Evolutionary conservation across 1,140 invertebrate genomes (phyloP).

Genomic region (Drosophila bipectinata): DNA sequence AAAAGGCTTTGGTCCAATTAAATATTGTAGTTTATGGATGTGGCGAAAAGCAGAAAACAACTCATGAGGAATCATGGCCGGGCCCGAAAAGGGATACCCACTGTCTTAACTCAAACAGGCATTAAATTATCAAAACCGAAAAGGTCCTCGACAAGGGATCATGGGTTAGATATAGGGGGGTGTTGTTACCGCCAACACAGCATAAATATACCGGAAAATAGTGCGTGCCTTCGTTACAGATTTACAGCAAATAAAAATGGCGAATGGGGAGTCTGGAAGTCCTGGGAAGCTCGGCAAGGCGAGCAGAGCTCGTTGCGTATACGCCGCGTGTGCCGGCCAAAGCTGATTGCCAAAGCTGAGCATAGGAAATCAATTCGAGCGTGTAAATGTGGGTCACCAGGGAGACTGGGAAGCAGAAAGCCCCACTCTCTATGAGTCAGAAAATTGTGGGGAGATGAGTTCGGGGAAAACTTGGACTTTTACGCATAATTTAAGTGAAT

Average conservation of each 20-base stretch:
- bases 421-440: slow-evolving; percentile 57
- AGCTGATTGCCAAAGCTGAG: slow-evolving; percentile 72
- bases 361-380: slow-evolving; percentile 79
- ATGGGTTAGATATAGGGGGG: slow-evolving; percentile 9
- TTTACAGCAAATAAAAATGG: slow-evolving; percentile 69
- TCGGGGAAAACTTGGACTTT: slow-evolving; percentile 41
- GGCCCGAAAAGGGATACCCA: slow-evolving; percentile 56
- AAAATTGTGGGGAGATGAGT: slow-evolving; percentile 60
- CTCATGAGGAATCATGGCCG: slow-evolving; percentile 54
- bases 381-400: slow-evolving; percentile 75
- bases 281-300: not conserved
- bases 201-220: slow-evolving; percentile 68
- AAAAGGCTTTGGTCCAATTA: slow-evolving; percentile 68
- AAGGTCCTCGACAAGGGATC: slow-evolving; percentile 39
- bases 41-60: slow-evolving; percentile 41
- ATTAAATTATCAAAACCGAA: slow-evolving; percentile 79
- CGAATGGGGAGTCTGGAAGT: slow-evolving; percentile 2
- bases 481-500: slow-evolving; percentile 81
- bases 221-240: slow-evolving; percentile 80
- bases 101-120: slow-evolving; percentile 73
- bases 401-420: slow-evolving; percentile 8
- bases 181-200: slow-evolving; percentile 67
- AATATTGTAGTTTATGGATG: slow-evolving; percentile 73
- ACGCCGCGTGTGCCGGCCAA: slow-evolving; percentile 62
- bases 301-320: slow-evolving; percentile 57